Evolutionary conservation across 1,140 invertebrate genomes (phyloP), one percentile per base, ranked within the genome.

Genomic region (Drosophila murphyi): DNA sequence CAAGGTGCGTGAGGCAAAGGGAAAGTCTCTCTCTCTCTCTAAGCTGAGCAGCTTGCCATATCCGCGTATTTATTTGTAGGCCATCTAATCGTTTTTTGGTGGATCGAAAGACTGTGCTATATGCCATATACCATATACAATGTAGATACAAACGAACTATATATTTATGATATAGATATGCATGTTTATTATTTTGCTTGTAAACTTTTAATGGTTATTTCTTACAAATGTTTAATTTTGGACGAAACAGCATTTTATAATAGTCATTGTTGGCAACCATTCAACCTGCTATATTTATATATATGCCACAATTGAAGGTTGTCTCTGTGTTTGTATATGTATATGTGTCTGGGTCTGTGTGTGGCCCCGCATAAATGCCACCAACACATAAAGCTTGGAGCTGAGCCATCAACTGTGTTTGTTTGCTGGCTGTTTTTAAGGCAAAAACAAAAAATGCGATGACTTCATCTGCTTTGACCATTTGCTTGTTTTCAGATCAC

Each of bases 401-500:
- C 70, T 50, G 43, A 74, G 65, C 72, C 65, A 62, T 70, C 64
- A 43, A 43, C 39, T n/a, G 39, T 41, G 5, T 50, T 67, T 41
- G 45, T 10, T 41, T 62, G 32, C 34, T 68, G 37, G 28, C 69
- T 75, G 51, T 71, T 63, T 82, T 82, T 76, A 82, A 82, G 80
- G 71, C 71, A 82, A 72, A 61, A 64, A 70, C 20, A 20, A 20
- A 20, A 20, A 72, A 43, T 55, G 29, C 81, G 81, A 85, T 85
- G 81, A 85, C 78, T 85, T 85, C 82, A 85, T 85, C 81, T 85
- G 67, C 82, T 62, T 68, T 78, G 73, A 72, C 70, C 74, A 80
- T 78, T 68, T 67, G 55, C 60, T 63, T 71, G 59, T 76, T 75
- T 70, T 32, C 12, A 51, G 39, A 37, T 37, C 45, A 50, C 34